Percentiles rank a stretch among this genome's conserved stretches.
These are phyloP conservation scores for Scalopus aquaticus DNA, from an alignment of 2,113 vertebrate genomes.

Conservation along the genomic window DNA sequence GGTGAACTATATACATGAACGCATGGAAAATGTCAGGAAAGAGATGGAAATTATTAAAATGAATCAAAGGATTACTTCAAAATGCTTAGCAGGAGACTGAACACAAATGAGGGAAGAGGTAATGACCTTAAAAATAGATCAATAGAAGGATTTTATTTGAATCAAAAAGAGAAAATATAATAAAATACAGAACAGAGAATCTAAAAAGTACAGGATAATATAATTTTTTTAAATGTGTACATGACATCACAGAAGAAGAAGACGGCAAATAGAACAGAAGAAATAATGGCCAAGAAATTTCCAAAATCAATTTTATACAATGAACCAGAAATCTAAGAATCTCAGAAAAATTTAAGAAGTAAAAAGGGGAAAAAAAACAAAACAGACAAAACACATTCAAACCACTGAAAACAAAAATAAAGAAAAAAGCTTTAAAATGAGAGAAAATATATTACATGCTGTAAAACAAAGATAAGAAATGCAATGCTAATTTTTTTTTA, in stretches of 20 bases:
- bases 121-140: neutral
- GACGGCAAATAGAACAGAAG: neutral
- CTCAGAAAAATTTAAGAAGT: neutral
- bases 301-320: neutral
- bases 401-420: neutral
- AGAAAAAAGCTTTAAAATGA: neutral
- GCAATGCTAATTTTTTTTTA: neutral
- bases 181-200: neutral
- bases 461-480: neutral
- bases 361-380: neutral
- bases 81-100: neutral
- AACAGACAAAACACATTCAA: neutral
- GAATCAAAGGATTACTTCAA: neutral
- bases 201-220: neutral
- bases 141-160: neutral
- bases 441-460: neutral
- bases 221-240: neutral
- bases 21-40: neutral
- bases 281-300: conserved; percentile 6
- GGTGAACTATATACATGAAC: neutral
- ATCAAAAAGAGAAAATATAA: neutral
- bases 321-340: neutral
- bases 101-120: neutral
- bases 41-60: neutral
- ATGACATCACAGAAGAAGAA: neutral